These are phyloP conservation scores for Cephus spinipes DNA, from an alignment of 2,888 invertebrate species.

Conservation along the genomic window DNA sequence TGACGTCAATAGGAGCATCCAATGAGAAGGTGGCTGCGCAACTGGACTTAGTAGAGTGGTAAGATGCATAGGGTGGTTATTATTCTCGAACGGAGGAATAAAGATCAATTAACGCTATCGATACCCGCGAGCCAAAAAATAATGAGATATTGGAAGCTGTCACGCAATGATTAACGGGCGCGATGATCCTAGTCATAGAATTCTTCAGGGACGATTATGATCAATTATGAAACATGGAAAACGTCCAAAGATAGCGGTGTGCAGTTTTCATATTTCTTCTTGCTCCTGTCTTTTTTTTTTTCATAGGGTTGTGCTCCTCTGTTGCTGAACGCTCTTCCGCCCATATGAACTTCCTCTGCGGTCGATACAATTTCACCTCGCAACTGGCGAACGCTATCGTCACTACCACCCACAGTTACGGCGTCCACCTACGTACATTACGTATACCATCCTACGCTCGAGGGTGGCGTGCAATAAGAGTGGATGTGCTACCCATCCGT, in stretches of 20 bases:
- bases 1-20: background rate
- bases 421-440: constrained; percentile 16
- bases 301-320: background rate
- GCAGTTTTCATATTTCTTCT: background rate
- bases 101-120: background rate
- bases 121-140: background rate
- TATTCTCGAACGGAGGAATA: background rate
- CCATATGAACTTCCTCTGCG: constrained; percentile 41
- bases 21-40: background rate
- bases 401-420: background rate
- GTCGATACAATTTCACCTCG: constrained; percentile 56
- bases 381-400: constrained; percentile 37
- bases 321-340: constrained; percentile 11
- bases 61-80: background rate
- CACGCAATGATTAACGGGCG: background rate
- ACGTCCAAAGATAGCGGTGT: background rate
- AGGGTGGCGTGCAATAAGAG: background rate
- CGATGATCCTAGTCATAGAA: background rate
- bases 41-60: background rate
- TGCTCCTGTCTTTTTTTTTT: background rate
- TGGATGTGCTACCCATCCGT: background rate
- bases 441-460: background rate
- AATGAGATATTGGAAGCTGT: background rate
- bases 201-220: background rate
- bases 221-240: background rate